Evolutionary conservation across 2,113 vertebrate genomes (phyloP).

Genomic region (Condylura cristata): DNA sequence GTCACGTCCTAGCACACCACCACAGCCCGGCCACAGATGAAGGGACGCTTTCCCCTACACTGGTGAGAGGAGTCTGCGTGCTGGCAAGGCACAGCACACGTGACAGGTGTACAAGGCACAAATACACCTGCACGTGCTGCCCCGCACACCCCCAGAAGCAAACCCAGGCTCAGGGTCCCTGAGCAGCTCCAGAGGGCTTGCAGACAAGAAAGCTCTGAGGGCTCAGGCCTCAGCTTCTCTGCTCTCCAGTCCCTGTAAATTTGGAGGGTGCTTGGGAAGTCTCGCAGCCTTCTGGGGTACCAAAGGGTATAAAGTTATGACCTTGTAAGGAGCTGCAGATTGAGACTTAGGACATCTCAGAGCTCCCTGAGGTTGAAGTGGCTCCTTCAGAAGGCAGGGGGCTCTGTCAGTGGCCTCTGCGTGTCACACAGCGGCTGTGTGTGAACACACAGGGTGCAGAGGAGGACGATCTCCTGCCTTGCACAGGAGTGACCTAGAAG

Average conservation of each 20-base stretch:
- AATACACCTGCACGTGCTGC: not conserved
- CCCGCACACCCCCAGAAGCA: not conserved
- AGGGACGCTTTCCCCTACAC: not conserved
- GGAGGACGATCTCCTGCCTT: not conserved
- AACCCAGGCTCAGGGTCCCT: not conserved
- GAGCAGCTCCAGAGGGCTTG: not conserved
- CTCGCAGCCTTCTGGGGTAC: not conserved
- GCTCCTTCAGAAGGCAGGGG: not conserved
- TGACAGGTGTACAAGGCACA: not conserved
- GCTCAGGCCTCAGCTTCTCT: not conserved
- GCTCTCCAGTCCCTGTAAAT: not conserved
- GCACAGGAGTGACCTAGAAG: not conserved
- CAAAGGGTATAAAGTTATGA: not conserved
- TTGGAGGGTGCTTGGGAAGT: accelerated
- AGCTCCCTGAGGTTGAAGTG: not conserved
- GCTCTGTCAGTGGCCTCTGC: accelerated
- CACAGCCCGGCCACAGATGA: not conserved
- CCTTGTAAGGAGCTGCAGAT: not conserved
- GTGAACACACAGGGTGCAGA: not conserved
- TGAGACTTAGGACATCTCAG: not conserved
- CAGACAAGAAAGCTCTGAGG: not conserved
- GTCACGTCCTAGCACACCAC: not conserved
- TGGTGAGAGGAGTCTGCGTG: not conserved
- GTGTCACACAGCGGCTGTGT: not conserved
- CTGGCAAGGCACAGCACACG: not conserved